Evolutionary conservation across 1,140 invertebrate species (phyloP), one percentile per base, ranked within the genome.

Genomic region (Cataglyphis hispanica): DNA sequence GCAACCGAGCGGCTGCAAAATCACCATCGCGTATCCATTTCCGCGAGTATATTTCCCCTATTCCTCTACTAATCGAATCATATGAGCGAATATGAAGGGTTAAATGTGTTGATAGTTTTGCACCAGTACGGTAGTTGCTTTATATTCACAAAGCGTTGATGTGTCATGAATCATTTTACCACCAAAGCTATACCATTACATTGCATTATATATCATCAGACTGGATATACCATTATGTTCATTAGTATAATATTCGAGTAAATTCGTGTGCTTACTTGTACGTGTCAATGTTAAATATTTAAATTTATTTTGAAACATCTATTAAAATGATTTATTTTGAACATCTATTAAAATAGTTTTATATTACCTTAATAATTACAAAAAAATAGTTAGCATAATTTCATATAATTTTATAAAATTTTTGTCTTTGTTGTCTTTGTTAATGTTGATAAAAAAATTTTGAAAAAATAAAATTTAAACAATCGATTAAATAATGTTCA

Each of bases 21-120:
- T 86, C 64, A 53, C 76, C 77, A 75, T 43, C 81, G 85, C 81
- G 85, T 69, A 81, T 89, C 76, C 87, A 83, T 88, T 89, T 88
- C 78, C 88, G 85, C 60, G 78, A 87, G 53, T 61, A 58, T 58
- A 58, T 84, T 50, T 50, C 60, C 87, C 50, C 78, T 76, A 72
- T 43, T 31, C 0, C 27, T 74, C 19, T 31, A 2, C 27, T 67
- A 69, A 88, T 85, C 85, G 87, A 83, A 85, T 88, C 85, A 88
- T 80, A 70, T 58, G 61, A 61, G 60, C 87, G 67, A 67, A 69
- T 63, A 77, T 69, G 69, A 89, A 27, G 66, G 86, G 69, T 88
- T 85, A 88, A 89, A 89, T 69, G n/a, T 66, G 66, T 43, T 50
- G 80, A 88, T 74, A 85, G 22, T 81, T 43, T 58, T 43, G 19